Base-by-base conservation (phyloP, 2,888 invertebrate genomes). In the Drosophila putrida region DNA sequence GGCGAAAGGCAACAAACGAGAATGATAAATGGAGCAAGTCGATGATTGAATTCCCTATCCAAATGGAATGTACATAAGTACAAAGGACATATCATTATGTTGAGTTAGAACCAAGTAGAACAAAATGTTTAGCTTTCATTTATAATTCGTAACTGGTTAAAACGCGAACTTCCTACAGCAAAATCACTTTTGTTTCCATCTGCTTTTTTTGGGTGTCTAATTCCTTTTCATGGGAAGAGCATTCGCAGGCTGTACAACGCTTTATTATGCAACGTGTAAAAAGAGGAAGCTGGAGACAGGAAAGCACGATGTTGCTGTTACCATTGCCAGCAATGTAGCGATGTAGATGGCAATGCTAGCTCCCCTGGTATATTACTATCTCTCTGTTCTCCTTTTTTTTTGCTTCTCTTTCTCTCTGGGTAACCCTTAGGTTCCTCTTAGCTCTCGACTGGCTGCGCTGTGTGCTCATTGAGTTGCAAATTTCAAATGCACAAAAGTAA, bases 401-500 rank as follows among this genome's bases (percentile, higher is more conserved):
- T 25, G 36, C 36, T 25, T 50, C 36, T 35, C 20, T 4, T 10
- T 41, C 53, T 20, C 31, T 53, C 43, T 44, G 38, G 47, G 49
- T 49, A 27, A 39, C 58, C 49, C 58, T 39, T 36, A 38, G 53
- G 41, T 51, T 58, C 43, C 62, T 33, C 47, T 49, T 41, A 25
- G 49, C 8, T 31, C 46, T 57, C 51, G 27, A 54, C 38, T 59
- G 55, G 50, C 38, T 65, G 79, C 65, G 54, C 61, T 63, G 54
- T 66, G 68, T 86, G 83, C 83, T 86, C 88, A 84, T 86, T 84
- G 87, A 86, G 84, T 88, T 84, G 84, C 87, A 84, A 84, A 84
- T 84, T 88, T 88, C 87, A 86, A 88, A 84, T 84, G 84, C 84
- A 84, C 84, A 84, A 84, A 88, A 84, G 84, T 83, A 88, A 84